Evolutionary conservation across 2,113 vertebrate species (phyloP).

Genomic region (Corvus cornix): DNA sequence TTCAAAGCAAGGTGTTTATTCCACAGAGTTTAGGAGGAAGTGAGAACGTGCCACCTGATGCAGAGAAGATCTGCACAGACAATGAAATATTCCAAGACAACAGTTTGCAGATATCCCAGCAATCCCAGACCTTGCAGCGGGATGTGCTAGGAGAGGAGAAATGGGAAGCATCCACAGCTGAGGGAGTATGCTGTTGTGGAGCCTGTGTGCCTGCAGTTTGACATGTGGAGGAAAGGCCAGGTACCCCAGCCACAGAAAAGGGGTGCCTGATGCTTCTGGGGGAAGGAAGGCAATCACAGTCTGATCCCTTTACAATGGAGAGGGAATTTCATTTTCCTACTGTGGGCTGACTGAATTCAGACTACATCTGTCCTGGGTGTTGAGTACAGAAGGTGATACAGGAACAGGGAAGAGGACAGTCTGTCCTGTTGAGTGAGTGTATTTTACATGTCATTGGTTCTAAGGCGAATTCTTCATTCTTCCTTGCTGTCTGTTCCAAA

Average conservation of each 20-base stretch:
- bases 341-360: background rate
- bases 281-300: background rate
- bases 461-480: background rate
- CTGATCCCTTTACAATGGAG: background rate
- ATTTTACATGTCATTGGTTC: background rate
- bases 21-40: background rate
- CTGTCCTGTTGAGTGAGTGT: background rate
- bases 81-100: background rate
- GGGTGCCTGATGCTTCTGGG: background rate
- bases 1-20: background rate
- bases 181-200: background rate
- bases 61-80: background rate
- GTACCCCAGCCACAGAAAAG: background rate
- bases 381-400: background rate
- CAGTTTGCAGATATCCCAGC: background rate
- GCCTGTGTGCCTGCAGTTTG: background rate
- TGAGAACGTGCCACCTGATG: background rate
- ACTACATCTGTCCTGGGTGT: rapidly evolving
- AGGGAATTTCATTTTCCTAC: background rate
- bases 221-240: background rate
- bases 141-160: background rate
- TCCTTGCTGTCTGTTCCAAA: background rate
- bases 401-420: background rate
- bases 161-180: background rate
- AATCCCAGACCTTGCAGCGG: background rate